Percentiles rank a stretch among this genome's conserved stretches.
Evolutionary conservation across 1,140 invertebrate genomes (phyloP).

Genomic region (Conus ventricosus): DNA sequence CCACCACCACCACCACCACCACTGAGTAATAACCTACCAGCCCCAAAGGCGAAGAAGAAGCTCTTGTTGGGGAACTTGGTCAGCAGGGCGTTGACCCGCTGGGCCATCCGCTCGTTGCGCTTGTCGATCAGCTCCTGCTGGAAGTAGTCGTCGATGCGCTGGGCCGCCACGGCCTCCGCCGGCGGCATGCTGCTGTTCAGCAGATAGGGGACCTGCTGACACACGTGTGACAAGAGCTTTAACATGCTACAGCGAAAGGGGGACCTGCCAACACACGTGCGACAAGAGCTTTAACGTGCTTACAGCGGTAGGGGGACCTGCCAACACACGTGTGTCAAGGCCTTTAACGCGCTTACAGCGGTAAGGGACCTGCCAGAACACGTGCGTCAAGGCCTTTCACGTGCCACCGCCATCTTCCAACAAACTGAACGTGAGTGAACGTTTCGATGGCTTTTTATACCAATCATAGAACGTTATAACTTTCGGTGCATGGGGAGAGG

Average conservation of each 20-base stretch:
- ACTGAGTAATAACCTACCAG: slow-evolving; percentile 67
- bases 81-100: slow-evolving; percentile 74
- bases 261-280: too few relatives aligned
- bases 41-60: slow-evolving; percentile 80
- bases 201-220: slow-evolving; percentile 68
- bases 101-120: slow-evolving; percentile 77
- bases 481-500: too few relatives aligned
- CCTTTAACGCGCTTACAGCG: neutral
- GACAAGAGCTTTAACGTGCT: too few relatives aligned
- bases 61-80: slow-evolving; percentile 75
- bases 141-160: slow-evolving; percentile 78
- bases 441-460: too few relatives aligned
- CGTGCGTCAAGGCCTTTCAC: too few relatives aligned
- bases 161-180: slow-evolving; percentile 69
- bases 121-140: slow-evolving; percentile 77
- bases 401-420: too few relatives aligned
- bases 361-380: neutral
- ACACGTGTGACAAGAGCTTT: neutral
- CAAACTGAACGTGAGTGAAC: too few relatives aligned
- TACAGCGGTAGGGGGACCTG: neutral
- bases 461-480: too few relatives aligned
- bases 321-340: too few relatives aligned
- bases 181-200: slow-evolving; percentile 64
- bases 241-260: too few relatives aligned
- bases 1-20: too few relatives aligned